Conservation (phyloP, 2,113 vertebrate genomes). For the Petaurus breviceps region DNA sequence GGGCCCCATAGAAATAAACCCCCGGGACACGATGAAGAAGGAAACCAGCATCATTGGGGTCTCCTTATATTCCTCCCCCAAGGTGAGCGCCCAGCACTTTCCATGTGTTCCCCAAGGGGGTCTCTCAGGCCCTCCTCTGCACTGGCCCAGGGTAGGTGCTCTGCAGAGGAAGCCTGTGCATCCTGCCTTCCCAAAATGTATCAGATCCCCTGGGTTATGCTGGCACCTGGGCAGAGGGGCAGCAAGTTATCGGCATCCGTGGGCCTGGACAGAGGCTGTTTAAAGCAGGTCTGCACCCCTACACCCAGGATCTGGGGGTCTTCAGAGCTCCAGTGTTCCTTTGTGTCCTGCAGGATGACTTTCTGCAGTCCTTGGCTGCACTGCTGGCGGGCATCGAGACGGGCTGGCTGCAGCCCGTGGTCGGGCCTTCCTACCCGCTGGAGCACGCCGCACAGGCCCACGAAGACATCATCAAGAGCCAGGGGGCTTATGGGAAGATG, state of each 20-base stretch:
- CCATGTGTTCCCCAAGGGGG: not conserved
- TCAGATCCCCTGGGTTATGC: too few relatives aligned
- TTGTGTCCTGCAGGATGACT: conserved; percentile 83
- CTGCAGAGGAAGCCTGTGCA: not conserved
- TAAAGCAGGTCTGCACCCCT: too few relatives aligned
- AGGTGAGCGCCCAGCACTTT: conserved; percentile 80
- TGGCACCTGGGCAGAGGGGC: too few relatives aligned
- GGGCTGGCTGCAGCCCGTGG: conserved; percentile 87
- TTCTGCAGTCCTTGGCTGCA: conserved; percentile 76
- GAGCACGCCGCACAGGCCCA: conserved; percentile 86
- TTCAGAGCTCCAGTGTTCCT: not conserved
- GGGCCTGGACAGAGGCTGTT: too few relatives aligned
- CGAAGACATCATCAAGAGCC: conserved; percentile 83
- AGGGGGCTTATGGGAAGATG: conserved; percentile 89
- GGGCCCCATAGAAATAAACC: conserved; percentile 91
- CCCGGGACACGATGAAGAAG: conserved; percentile 91
- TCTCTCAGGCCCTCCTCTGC: not conserved
- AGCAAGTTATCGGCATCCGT: too few relatives aligned
- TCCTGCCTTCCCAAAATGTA: too few relatives aligned
- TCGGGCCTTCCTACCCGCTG: conserved; percentile 85
- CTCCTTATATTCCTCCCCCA: conserved; percentile 81
- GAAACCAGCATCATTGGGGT: conserved; percentile 92
- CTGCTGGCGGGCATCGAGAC: conserved; percentile 85
- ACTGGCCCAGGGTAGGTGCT: not conserved
- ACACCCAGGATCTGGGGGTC: too few relatives aligned